Percentiles rank a stretch among this genome's conserved stretches.
Conservation (phyloP, 2,797 vertebrate genomes). For the Pogonophryne albipinna region DNA sequence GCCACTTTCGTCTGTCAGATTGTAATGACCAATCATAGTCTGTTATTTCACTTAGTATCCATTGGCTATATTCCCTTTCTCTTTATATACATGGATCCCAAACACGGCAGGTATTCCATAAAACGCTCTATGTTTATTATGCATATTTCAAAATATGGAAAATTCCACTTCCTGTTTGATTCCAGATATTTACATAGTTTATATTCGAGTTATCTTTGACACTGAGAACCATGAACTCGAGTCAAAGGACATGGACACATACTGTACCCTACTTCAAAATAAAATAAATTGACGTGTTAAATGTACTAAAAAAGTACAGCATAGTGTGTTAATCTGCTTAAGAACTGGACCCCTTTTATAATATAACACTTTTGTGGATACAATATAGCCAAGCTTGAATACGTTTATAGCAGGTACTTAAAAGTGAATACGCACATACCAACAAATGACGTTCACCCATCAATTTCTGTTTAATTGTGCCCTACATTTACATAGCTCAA, state of each 20-base stretch:
- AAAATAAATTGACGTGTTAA: background rate
- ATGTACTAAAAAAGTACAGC: background rate
- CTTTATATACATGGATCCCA: constrained; percentile 18
- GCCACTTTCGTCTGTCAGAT: constrained; percentile 43
- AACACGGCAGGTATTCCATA: background rate
- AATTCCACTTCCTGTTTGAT: background rate
- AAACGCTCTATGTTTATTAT: background rate
- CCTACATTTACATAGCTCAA: background rate
- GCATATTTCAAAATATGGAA: background rate
- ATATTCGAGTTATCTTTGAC: constrained; percentile 23
- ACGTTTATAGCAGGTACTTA: background rate
- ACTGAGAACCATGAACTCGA: background rate
- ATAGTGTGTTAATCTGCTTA: background rate
- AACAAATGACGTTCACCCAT: background rate
- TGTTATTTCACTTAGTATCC: constrained; percentile 18
- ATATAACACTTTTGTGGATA: background rate
- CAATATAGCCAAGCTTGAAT: background rate
- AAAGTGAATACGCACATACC: background rate
- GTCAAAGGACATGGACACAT: background rate
- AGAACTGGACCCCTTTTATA: background rate
- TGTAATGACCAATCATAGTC: constrained; percentile 29
- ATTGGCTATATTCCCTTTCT: constrained; percentile 9
- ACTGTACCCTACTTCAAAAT: background rate
- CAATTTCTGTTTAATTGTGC: background rate
- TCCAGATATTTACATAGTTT: constrained; percentile 14